Percentiles rank a stretch among this genome's conserved stretches.
Evolutionary conservation across 2,113 vertebrate genomes (phyloP).

Genomic region (Otis tarda): DNA sequence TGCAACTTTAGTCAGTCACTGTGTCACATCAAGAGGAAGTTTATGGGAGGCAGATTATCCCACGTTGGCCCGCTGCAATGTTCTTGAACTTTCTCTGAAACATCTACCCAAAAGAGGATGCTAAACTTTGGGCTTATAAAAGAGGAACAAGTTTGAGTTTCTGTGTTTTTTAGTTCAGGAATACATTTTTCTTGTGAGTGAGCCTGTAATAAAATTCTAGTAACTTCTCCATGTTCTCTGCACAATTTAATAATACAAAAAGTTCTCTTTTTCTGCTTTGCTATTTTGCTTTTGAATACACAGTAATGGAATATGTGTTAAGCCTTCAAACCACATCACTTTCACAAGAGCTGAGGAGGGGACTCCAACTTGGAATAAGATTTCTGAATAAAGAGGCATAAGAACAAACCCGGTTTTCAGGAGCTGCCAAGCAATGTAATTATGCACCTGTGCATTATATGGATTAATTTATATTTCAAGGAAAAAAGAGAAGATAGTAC

Average conservation of each 20-base stretch:
- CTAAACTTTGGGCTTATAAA: not conserved
- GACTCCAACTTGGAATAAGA: not conserved
- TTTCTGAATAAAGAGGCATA: not conserved
- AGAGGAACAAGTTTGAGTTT: not conserved
- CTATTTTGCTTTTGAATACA: not conserved
- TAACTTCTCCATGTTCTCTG: not conserved
- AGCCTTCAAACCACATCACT: not conserved
- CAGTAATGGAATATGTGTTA: not conserved
- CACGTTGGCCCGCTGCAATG: not conserved
- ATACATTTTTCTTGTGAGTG: not conserved
- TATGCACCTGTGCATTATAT: not conserved
- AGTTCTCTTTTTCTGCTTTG: not conserved
- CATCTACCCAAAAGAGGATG: not conserved
- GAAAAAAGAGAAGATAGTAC: not conserved
- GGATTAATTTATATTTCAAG: constrained; percentile 3
- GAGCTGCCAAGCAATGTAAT: not conserved
- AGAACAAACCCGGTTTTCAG: not conserved
- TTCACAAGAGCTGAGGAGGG: not conserved
- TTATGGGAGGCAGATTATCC: not conserved
- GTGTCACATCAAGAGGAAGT: not conserved
- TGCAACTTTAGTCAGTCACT: not conserved
- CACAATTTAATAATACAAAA: not conserved
- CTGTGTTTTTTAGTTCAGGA: not conserved
- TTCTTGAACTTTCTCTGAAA: not conserved
- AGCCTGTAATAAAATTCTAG: not conserved